Evolutionary conservation across 2,113 vertebrate species (phyloP), one percentile per base, ranked within the genome.

Genomic region (Otocyon megalotis): DNA sequence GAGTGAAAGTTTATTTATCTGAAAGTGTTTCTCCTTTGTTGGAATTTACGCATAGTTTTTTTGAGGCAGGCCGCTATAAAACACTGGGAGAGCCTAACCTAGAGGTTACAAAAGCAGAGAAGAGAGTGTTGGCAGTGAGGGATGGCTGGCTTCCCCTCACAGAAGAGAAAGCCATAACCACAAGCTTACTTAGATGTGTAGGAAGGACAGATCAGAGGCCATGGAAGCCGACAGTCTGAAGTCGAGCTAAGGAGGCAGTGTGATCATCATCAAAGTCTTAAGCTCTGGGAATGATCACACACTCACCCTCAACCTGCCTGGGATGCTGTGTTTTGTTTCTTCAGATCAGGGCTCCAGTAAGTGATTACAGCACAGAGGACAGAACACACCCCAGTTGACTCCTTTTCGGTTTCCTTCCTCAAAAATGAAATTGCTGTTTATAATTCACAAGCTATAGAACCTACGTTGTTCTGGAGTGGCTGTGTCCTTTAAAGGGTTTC

Each of bases 181-280:
- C 88, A 95, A 76, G 90, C 96, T 96, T 93, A 71, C 94, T 96
- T 69, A 96, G 86, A 69, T 92, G 35, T 94, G 95, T 22, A 96
- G 97, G 97, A 97, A 98, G 96, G 92, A 90, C 96, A 97, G 96
- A 94, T 92, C 62, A 97, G 92, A 88, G 95, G 88, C 94, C 76
- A 65, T 2, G 86, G 97, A 96, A 98, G 93, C 93, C 82, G 91
- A 84, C 83, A 91, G 0, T 94, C 97, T 97, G 87, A 93, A n/a
- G 89, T 92, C 30, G 94, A 93, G 96, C 76, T 94, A 53, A 90
- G 94, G 94, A 60, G 69, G 24, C 16, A 24, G 60, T 8, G 11
- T 87, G 65, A 60, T 54, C 37, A 43, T 58, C 84, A 80, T 88
- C 80, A 81, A 83, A 95, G 89, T 16, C 83, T 26, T 8, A 9